Percentiles rank a stretch among this genome's conserved stretches.
phyloP scores from a whole-genome alignment of 2,888 invertebrate species.

The Leptopilina syphax region DNA sequence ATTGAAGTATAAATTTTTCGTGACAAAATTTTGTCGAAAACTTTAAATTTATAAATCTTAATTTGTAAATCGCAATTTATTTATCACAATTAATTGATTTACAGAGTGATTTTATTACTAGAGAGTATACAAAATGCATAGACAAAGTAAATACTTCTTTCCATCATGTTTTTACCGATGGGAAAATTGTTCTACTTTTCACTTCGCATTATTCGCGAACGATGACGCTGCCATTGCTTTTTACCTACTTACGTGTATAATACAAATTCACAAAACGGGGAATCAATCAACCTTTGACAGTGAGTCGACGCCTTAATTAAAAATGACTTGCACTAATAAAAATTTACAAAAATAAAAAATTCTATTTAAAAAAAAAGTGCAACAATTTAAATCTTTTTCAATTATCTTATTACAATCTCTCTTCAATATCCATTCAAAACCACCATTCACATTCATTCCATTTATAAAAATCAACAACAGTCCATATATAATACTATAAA shows the following conservation, averaged over 20 bases:
- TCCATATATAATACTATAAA: not conserved
- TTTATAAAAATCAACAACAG: not conserved
- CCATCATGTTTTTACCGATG: conserved; percentile 10
- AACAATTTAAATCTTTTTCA: not conserved
- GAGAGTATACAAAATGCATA: too few relatives aligned
- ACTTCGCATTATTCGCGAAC: conserved; percentile 7
- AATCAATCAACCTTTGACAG: conserved; percentile 32
- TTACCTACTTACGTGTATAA: conserved; percentile 12
- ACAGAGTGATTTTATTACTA: too few relatives aligned
- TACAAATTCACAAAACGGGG: conserved; percentile 3
- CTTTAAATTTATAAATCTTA: too few relatives aligned
- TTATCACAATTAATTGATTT: too few relatives aligned
- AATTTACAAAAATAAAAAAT: not conserved
- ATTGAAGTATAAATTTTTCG: too few relatives aligned
- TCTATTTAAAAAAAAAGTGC: not conserved
- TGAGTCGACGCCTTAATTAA: not conserved
- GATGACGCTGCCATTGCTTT: conserved; percentile 30
- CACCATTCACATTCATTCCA: not conserved
- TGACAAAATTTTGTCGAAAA: too few relatives aligned
- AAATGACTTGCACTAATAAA: conserved; percentile 33
- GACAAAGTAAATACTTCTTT: too few relatives aligned
- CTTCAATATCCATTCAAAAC: not conserved
- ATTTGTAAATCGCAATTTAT: too few relatives aligned
- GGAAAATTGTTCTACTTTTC: conserved; percentile 12
- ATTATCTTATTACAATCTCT: not conserved